Base-by-base conservation (phyloP, 1,140 invertebrate genomes). In the Lordiphosa stackelbergi region DNA sequence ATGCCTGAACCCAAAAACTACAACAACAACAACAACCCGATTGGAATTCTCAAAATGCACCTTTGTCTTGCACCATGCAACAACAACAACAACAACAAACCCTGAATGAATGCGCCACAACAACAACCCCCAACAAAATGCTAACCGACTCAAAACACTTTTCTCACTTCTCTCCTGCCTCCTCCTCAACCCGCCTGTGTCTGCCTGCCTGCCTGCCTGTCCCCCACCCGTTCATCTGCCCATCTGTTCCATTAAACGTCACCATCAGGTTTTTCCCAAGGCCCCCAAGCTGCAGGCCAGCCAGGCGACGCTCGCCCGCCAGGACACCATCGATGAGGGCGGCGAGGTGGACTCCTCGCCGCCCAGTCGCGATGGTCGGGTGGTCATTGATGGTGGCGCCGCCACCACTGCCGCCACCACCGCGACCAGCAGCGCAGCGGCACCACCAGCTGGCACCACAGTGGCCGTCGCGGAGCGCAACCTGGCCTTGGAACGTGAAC, bases 261-360 rank as follows among this genome's bases (percentile, higher is more conserved):
- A 85, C 57, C 64, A 66, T 46, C 66, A 93, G 88, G 90, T 92
- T 62, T 93, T 94, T 88, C 92, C 93, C 41, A 94, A 94, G 75
- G 89, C 94, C 42, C 92, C 90, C 13, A 93, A 93, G 64, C 88
- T 53, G 92, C 94, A 66, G 90, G 93, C 83, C 89, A 94, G 88
- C 77, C 90, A 63, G 87, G 89, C 66, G 88, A 90, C 88, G 55
- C 88, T 46, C 69, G 88, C 90, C 75, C 79, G 93, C 77, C 90
- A 94, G 88, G 95, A 95, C 69, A 95, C 95, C 9, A 97, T 97
- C 58, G 94, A 96, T 69, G 95, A 97, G 86, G 90, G 92, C 35
- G 90, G 90, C 19, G 93, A 94, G 83, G 87, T 88, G 1, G 91
- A 90, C 52, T 89, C 90, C 6, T 86, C 87, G 46, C 68, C 85